Evolutionary conservation across 2,888 invertebrate genomes (phyloP), one percentile per base, ranked within the genome.

Genomic region (Aethes cnicana): DNA sequence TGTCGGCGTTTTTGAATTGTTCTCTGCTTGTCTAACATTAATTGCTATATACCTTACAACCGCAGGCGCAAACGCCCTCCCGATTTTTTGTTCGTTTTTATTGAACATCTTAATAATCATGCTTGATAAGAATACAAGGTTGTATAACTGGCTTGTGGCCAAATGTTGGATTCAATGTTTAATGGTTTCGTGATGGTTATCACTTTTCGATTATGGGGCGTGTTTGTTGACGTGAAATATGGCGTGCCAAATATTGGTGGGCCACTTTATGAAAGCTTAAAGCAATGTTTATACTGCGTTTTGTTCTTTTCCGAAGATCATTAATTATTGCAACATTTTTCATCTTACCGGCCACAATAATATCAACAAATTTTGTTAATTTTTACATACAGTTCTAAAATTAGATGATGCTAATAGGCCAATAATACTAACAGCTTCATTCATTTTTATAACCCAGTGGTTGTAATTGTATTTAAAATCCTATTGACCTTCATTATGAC

Each of bases 31-130:
- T 81, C 84, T 84, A 81, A 81, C 77, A 80, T 82, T 88, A 88
- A 89, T 89, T 86, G 84, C 81, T 83, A 80, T 86, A 88, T 87
- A 84, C 79, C 81, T 86, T 82, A 74, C 83, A 75, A 80, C 82
- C 84, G 75, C 77, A 59, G 79, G 84, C 82, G 63, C 55, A 53
- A 56, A 64, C 63, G 64, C 62, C 65, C 60, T 58, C 59, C 56
- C 41, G 56, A 55, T 66, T 64, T 62, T 67, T 62, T 62, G 61
- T 62, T 60, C 58, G 56, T 57, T 59, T 47, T 58, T 64, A 65
- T 57, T 62, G 61, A 59, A 68, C 62, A 66, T 70, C 71, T 77
- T 73, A 75, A 79, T 80, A 74, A 77, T 64, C 65, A 68, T 58
- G 59, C 52, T 56, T 58, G 58, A 63, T 60, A 68, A 43, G 57